phyloP scores from a whole-genome alignment of 2,888 invertebrate genomes.

The Rhingia rostrata region DNA sequence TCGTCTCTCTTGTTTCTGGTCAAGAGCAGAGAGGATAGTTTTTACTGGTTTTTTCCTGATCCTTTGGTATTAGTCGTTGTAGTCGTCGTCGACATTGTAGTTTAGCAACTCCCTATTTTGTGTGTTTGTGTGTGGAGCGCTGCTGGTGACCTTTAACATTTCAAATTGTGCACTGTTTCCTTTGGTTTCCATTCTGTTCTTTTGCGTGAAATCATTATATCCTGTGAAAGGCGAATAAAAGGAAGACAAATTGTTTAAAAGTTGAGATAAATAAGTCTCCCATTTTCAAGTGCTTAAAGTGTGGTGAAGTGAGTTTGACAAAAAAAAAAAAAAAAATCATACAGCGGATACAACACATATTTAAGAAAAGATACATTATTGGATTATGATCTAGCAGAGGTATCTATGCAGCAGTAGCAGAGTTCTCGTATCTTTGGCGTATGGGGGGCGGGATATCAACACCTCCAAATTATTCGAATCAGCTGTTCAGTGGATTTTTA shows the following conservation, averaged over 20 bases:
- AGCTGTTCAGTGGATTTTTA: slow-evolving; percentile 74
- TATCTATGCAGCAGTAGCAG: slow-evolving; percentile 41
- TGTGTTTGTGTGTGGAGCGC: neutral
- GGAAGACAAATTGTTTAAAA: slow-evolving; percentile 37
- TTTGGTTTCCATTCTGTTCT: slow-evolving; percentile 29
- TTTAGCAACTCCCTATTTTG: slow-evolving; percentile 9
- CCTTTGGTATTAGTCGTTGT: slow-evolving; percentile 1
- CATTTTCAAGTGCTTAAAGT: slow-evolving; percentile 12
- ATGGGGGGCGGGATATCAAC: slow-evolving; percentile 75
- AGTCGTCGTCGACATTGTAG: neutral
- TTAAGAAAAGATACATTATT: slow-evolving; percentile 22
- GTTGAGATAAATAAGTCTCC: slow-evolving; percentile 41
- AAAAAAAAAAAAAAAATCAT: slow-evolving; percentile 7
- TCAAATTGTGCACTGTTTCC: slow-evolving; percentile 8
- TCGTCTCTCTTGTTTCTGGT: slow-evolving; percentile 32
- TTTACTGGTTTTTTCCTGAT: slow-evolving; percentile 48
- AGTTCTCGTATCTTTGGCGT: slow-evolving; percentile 51
- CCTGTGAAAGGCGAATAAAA: slow-evolving; percentile 46
- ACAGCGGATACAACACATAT: slow-evolving; percentile 28
- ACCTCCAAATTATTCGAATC: slow-evolving; percentile 73
- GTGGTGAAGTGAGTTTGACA: slow-evolving; percentile 28
- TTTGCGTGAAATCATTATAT: slow-evolving; percentile 14
- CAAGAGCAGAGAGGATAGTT: slow-evolving; percentile 35
- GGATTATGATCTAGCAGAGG: slow-evolving; percentile 47
- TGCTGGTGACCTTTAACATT: slow-evolving; percentile 62